A percentile compares a stretch with the other conserved stretches of the same genome.
Conservation (phyloP, 1,140 invertebrate species). For the Babylonia areolata region DNA sequence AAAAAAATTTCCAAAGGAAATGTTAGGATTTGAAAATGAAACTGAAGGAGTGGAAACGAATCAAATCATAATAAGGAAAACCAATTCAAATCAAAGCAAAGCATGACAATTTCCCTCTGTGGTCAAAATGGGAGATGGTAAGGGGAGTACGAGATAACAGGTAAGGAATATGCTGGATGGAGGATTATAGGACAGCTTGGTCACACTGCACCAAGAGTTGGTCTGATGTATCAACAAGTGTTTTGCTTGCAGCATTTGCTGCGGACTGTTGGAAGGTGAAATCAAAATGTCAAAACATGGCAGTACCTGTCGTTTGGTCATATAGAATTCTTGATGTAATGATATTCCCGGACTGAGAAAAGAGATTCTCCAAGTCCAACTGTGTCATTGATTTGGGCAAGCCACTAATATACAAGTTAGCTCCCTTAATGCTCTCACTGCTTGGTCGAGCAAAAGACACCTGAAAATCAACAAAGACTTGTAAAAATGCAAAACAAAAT, state of each 20-base stretch:
- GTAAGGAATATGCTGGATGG: neutral
- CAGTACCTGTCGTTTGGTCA: slow-evolving; percentile 94
- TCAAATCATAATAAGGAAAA: neutral
- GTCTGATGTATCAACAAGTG: slow-evolving; percentile 38
- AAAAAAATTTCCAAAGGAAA: neutral
- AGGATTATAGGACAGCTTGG: neutral
- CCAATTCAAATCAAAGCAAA: slow-evolving; percentile 6
- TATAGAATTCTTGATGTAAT: slow-evolving; percentile 99
- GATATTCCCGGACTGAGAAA: slow-evolving; percentile 96
- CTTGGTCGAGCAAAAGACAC: slow-evolving; percentile 98
- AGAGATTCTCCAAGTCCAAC: slow-evolving; percentile 96
- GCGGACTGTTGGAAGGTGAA: slow-evolving; percentile 34
- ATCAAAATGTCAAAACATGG: slow-evolving; percentile 34
- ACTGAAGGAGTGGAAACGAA: slow-evolving; percentile 10
- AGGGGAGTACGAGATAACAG: neutral
- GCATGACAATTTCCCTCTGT: slow-evolving; percentile 1
- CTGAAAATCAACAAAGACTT: slow-evolving; percentile 79
- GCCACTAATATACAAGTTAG: slow-evolving; percentile 98
- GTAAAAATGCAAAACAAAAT: slow-evolving; percentile 62
- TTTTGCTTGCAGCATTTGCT: slow-evolving; percentile 21
- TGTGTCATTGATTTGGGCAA: slow-evolving; percentile 99
- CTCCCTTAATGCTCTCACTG: slow-evolving; percentile 99
- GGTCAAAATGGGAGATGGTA: neutral
- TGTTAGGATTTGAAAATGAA: neutral
- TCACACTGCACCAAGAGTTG: slow-evolving; percentile 33